These are phyloP conservation scores for Mionectes macconnelli DNA, from an alignment of 2,113 vertebrate species.

Conservation along the genomic window DNA sequence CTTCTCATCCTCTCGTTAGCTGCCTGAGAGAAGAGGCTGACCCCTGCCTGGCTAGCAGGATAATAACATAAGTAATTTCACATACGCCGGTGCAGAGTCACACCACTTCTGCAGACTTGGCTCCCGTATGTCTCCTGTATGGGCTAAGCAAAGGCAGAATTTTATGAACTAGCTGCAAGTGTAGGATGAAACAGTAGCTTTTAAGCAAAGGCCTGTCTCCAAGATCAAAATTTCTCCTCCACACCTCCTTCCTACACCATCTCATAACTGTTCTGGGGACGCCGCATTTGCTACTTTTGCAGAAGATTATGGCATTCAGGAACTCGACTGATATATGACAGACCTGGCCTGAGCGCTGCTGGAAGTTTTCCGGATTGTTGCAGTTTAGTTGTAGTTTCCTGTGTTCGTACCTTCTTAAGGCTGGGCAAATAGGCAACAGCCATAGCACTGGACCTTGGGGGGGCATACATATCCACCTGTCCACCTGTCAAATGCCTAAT, in stretches of 20 bases:
- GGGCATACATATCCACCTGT: neutral
- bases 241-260: accelerated
- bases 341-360: neutral
- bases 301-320: neutral
- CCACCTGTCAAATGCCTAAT: accelerated
- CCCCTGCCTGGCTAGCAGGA: neutral
- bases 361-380: neutral
- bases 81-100: accelerated
- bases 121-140: accelerated
- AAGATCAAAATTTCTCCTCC: neutral
- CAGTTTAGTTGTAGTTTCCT: neutral
- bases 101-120: accelerated
- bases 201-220: neutral
- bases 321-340: accelerated
- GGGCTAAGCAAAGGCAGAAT: neutral
- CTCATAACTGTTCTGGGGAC: neutral
- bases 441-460: neutral
- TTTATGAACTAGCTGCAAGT: accelerated
- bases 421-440: neutral
- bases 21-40: neutral
- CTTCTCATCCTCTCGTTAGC: neutral
- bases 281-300: neutral
- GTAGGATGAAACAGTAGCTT: neutral
- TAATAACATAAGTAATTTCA: neutral
- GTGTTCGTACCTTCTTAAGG: neutral